phyloP scores from a whole-genome alignment of 2,888 invertebrate genomes.

The Phania funesta region DNA sequence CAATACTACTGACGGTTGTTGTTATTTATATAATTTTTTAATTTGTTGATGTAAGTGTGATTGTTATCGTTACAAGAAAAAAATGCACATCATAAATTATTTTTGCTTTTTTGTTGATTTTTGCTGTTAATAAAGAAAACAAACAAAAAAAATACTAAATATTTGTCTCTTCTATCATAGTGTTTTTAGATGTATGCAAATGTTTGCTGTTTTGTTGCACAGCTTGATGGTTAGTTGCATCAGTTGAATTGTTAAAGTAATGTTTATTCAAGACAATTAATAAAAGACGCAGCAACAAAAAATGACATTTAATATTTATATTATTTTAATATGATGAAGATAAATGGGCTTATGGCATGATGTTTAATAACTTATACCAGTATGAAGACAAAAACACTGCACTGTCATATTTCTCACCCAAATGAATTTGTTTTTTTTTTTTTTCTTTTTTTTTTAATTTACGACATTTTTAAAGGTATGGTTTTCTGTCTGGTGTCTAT shows the following conservation, averaged over 20 bases:
- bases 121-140: not conserved
- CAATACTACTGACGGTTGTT: constrained; percentile 43
- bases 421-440: not conserved
- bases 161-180: constrained; percentile 13
- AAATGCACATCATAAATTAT: constrained; percentile 58
- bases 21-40: constrained; percentile 29
- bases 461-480: constrained; percentile 46
- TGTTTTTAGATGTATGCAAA: constrained; percentile 38
- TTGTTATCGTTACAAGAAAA: constrained; percentile 45
- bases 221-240: constrained; percentile 43
- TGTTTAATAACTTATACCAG: constrained; percentile 16
- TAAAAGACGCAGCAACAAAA: constrained; percentile 15
- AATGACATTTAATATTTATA: constrained; percentile 38
- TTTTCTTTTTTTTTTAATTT: constrained; percentile 1
- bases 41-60: constrained; percentile 44
- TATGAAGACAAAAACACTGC: not conserved
- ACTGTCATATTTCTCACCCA: constrained; percentile 32
- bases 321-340: constrained; percentile 56
- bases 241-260: constrained; percentile 56
- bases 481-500: not conserved
- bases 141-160: constrained; percentile 19
- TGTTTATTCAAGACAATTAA: constrained; percentile 60
- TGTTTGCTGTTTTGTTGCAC: constrained; percentile 19
- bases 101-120: not conserved
- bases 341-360: constrained; percentile 43